Evolutionary conservation across 1,140 invertebrate genomes (phyloP).

Genomic region (Chymomyza costata): DNA sequence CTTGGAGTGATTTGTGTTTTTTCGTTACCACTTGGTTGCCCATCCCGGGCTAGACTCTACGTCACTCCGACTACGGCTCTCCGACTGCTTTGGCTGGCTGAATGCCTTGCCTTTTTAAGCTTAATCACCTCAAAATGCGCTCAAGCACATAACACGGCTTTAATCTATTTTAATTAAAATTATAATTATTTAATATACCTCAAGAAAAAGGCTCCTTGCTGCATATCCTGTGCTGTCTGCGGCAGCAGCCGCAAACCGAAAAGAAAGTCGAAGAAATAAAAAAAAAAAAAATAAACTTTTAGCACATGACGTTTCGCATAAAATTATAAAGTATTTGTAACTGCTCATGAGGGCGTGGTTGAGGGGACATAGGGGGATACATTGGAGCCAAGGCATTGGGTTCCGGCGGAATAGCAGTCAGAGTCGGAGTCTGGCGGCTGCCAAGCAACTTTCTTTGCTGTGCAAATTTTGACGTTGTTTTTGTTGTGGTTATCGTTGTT

Average conservation of each 20-base stretch:
- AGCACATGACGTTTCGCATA: constrained; percentile 58
- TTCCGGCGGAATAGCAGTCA: too few relatives aligned
- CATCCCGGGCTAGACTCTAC: too few relatives aligned
- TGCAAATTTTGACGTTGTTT: constrained; percentile 43
- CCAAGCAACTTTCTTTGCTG: constrained; percentile 46
- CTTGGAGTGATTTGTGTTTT: constrained; percentile 73
- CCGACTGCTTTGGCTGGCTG: constrained; percentile 43
- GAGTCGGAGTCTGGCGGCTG: constrained; percentile 5
- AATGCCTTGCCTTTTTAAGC: constrained; percentile 57
- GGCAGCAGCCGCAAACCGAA: constrained; percentile 2
- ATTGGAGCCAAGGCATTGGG: too few relatives aligned
- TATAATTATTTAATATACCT: constrained; percentile 71
- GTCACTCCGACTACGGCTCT: constrained; percentile 46
- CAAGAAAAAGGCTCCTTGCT: constrained; percentile 21
- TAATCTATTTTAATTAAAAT: constrained; percentile 74
- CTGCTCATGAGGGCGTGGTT: constrained; percentile 12
- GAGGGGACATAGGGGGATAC: neutral
- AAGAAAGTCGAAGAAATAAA: constrained; percentile 2
- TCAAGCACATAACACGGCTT: constrained; percentile 67
- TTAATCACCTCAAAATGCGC: constrained; percentile 70
- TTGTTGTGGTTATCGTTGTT: neutral
- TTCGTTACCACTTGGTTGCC: constrained; percentile 55
- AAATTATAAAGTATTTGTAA: constrained; percentile 60
- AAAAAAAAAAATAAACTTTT: constrained; percentile 25
- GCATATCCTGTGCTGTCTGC: constrained; percentile 5